Base-by-base conservation (phyloP, 2,113 vertebrate species). In the Seriola aureovittata region DNA sequence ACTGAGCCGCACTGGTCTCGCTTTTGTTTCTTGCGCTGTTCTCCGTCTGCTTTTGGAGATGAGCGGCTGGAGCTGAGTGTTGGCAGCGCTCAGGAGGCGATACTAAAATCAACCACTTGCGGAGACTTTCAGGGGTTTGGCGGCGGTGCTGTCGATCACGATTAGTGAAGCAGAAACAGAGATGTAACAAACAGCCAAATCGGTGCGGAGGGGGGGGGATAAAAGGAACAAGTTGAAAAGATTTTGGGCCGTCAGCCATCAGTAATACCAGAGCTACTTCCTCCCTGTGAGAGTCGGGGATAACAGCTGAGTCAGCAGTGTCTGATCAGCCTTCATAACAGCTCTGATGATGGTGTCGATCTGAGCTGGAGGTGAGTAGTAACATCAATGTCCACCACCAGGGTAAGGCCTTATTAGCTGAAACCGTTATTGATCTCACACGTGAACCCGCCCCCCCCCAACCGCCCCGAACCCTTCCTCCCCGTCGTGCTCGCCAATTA, bases 401-500 rank as follows among this genome's bases (percentile, higher is more conserved):
- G 59, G 75, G 71, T 71, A 76, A 60, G 60, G 40, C 48, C 77
- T 70, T 71, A 71, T 77, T 84, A 80, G n/a, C 13, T 21, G 3
- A 66, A 63, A 36, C 38, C 2, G 6, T 55, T 40, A 81, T 36
- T 89, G 82, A 91, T 88, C 73, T 82, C 25, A 58, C 48, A 76
- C 71, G 58, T 21, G 48, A 29, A 29, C 29, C 29, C 29, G 65
- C 70, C 69, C 23, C 74, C 74, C 23, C 71, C 60, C 34, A 55
- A 59, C 75, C n/a, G 3, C 58, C 62, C 46, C 2, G 57, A 73
- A 69, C 72, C 23, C 77, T 75, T 64, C 38, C 69, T 64, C 54
- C 66, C 29, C 23, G 29, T 58, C 65, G 34, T 9, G 69, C 78
- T 68, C 62, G 5, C 86, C 88, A 88, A 90, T 92, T 91, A 93